Evolutionary conservation across 2,797 vertebrate species (phyloP).

Genomic region (Gymnopithys bicolor): DNA sequence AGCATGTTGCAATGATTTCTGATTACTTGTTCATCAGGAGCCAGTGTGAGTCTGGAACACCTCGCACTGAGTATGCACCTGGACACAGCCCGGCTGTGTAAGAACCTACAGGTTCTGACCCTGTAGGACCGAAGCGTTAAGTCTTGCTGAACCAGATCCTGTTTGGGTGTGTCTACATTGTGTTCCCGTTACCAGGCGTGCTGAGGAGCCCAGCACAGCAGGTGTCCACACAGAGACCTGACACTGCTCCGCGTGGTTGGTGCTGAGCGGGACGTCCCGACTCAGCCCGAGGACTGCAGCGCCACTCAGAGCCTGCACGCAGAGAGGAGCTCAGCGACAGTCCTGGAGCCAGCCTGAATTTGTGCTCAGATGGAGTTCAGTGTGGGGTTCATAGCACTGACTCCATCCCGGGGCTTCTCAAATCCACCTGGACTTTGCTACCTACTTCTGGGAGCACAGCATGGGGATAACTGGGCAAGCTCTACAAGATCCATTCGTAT

Average conservation of each 20-base stretch:
- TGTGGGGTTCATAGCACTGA: neutral
- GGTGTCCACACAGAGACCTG: neutral
- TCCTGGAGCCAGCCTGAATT: neutral
- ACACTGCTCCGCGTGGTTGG: accelerated
- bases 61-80: neutral
- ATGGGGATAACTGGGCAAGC: neutral
- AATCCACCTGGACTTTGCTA: neutral
- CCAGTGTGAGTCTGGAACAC: neutral
- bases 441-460: neutral
- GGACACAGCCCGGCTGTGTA: neutral
- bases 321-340: neutral
- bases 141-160: neutral
- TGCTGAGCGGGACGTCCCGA: neutral
- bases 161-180: accelerated
- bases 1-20: neutral
- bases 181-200: neutral
- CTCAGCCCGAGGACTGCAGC: neutral
- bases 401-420: neutral
- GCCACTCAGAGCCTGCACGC: neutral
- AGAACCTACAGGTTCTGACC: neutral
- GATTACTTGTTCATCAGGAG: neutral
- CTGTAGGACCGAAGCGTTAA: accelerated
- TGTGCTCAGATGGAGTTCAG: neutral
- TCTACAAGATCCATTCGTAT: neutral
- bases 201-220: neutral